Base-by-base conservation (phyloP, 1,140 invertebrate species). In the Episyrphus balteatus region DNA sequence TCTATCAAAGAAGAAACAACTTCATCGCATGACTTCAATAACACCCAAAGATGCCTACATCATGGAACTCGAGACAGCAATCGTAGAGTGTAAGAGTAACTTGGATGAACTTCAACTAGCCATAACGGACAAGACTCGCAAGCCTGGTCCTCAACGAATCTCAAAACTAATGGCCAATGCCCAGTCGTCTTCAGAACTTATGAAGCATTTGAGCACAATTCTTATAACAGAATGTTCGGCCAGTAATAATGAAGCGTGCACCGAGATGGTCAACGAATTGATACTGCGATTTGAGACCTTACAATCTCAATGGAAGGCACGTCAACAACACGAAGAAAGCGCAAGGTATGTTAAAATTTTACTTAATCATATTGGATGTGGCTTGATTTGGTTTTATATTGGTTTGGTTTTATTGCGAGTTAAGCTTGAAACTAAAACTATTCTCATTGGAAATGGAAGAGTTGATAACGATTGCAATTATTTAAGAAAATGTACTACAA, bases 41-140 rank as follows among this genome's bases (percentile, higher is more conserved):
- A 86, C 84, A 17, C 81, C 85, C 1, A 82, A 83, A 60, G 86
- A 88, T 61, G 86, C 84, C 1, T 89, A 87, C 55, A 64, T 81
- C 19, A 79, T 78, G 48, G 86, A 89, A 62, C 60, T 89, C 11
- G 70, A 76, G 14, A 74, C 77, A 12, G 84, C 84, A 0, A 72
- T 88, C 0, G 68, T 64, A 3, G 82, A 85, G 54, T 81, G 78
- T 55, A 68, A 66, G 36, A 61, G 61, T 9, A 75, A 77, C 47
- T 52, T 84, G 17, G 70, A 76, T 14, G 62, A 71, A 3, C 58
- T 83, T 14, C 74, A 82, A 57, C 63, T 59, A 12, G 69, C 73
- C 0, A 62, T 82, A 18, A 62, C 58, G 12, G 65, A 68, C 47
- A 57, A 57, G 49, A 73, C 58, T 51, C 72, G 62, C 60, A 78